Percentiles rank a stretch among this genome's conserved stretches.
Evolutionary conservation across 2,113 vertebrate species (phyloP).

Genomic region (Callaeas wilsoni): DNA sequence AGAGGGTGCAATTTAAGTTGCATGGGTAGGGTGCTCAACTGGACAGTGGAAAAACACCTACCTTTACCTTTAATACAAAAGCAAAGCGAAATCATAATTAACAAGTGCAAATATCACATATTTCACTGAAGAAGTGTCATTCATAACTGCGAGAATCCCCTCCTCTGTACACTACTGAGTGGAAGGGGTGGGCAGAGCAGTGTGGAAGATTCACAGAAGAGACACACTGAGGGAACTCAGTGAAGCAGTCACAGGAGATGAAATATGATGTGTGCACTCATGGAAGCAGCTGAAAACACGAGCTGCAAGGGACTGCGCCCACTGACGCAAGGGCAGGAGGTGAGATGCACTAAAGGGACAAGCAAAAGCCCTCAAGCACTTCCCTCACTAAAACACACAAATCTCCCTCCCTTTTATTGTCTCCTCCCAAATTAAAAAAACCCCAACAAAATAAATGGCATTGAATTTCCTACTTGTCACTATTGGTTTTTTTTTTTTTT

Average conservation of each 20-base stretch:
- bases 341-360: background rate
- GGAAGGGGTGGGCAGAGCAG: slow-evolving; percentile 49
- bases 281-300: slow-evolving; percentile 28
- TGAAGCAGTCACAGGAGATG: slow-evolving; percentile 44
- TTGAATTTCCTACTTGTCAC: background rate
- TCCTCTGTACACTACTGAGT: background rate
- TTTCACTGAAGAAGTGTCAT: slow-evolving; percentile 28
- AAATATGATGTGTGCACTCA: slow-evolving; percentile 16
- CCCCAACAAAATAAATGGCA: background rate
- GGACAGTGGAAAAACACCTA: background rate
- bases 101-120: background rate
- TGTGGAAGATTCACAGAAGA: slow-evolving; percentile 41
- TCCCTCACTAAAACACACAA: background rate
- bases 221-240: background rate
- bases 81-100: background rate
- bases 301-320: slow-evolving; percentile 13
- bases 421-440: background rate
- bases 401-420: background rate
- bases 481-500: background rate
- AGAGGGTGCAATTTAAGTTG: fast-evolving
- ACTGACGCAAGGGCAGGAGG: slow-evolving; percentile 6
- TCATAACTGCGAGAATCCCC: slow-evolving; percentile 12
- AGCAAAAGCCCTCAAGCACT: slow-evolving; percentile 10
- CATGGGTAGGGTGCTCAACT: background rate
- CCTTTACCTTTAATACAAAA: background rate